These are phyloP conservation scores for Sinocyclocheilus maitianheensis DNA, from an alignment of 2,113 vertebrate genomes.

Conservation along the genomic window DNA sequence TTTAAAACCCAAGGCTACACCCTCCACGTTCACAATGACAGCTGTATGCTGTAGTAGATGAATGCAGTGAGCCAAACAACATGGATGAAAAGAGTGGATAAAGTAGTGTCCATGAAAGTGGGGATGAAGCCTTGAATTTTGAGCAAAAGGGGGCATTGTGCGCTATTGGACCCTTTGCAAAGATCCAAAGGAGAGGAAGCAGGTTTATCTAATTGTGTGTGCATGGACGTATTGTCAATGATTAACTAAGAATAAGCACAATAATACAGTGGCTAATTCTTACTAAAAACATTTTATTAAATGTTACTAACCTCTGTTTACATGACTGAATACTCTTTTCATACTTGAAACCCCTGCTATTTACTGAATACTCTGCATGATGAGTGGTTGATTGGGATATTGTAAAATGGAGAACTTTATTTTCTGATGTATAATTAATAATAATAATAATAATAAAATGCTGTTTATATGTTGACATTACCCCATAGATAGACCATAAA, in stretches of 20 bases:
- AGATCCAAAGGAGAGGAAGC: background rate
- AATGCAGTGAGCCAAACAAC: background rate
- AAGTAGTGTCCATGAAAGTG: background rate
- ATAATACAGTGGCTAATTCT: background rate
- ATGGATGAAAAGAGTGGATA: background rate
- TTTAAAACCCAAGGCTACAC: slow-evolving; percentile 2
- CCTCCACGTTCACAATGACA: background rate
- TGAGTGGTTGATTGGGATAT: background rate
- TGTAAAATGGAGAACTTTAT: background rate
- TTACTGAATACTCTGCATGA: background rate
- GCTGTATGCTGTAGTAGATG: background rate
- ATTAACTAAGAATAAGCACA: background rate
- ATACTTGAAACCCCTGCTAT: background rate
- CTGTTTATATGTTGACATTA: no score
- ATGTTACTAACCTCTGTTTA: background rate
- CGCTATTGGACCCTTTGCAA: background rate
- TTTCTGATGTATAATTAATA: background rate
- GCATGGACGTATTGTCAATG: background rate
- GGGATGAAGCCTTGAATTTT: background rate
- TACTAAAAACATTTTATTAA: background rate
- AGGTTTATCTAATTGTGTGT: background rate
- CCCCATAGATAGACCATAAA: no score
- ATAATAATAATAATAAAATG: background rate
- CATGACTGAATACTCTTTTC: background rate
- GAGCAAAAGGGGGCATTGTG: background rate